A percentile compares a stretch with the other conserved stretches of the same genome.
These are phyloP conservation scores for Strongylocentrotus purpuratus DNA, from an alignment of 35 echinoderm and acorn worm species.

Conservation along the genomic window DNA sequence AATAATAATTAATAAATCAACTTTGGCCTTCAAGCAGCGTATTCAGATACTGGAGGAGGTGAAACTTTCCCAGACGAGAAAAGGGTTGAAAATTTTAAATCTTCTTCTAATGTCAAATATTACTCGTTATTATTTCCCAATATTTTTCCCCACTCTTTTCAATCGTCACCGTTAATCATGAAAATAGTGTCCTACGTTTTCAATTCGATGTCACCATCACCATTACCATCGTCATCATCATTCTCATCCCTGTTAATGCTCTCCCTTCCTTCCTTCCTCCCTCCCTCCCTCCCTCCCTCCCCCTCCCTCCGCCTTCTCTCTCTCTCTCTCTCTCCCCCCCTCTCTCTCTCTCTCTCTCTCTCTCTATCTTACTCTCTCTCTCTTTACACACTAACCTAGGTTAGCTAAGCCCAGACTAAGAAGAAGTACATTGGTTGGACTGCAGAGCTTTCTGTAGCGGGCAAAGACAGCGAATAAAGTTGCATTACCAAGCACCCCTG, in stretches of 20 bases:
- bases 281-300: background rate
- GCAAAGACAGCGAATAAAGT: constrained; percentile 34
- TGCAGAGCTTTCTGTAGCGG: constrained; percentile 50
- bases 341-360: background rate
- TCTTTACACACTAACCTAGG: constrained; percentile 38
- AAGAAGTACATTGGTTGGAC: constrained; percentile 47
- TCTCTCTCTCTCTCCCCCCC: background rate
- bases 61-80: no score
- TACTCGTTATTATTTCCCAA: no score
- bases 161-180: background rate
- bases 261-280: background rate
- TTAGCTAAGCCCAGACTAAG: constrained; percentile 49
- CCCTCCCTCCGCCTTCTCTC: background rate
- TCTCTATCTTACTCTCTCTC: background rate
- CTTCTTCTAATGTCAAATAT: no score
- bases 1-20: background rate
- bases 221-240: no score
- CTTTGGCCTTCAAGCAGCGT: background rate
- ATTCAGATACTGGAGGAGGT: background rate
- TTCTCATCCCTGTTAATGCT: background rate
- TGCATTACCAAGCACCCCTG: constrained; percentile 35
- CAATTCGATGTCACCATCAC: no score
- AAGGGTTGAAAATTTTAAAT: no score
- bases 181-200: no score
- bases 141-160: no score